Conservation (phyloP, 1,140 invertebrate genomes). For the Bombus ignitus region DNA sequence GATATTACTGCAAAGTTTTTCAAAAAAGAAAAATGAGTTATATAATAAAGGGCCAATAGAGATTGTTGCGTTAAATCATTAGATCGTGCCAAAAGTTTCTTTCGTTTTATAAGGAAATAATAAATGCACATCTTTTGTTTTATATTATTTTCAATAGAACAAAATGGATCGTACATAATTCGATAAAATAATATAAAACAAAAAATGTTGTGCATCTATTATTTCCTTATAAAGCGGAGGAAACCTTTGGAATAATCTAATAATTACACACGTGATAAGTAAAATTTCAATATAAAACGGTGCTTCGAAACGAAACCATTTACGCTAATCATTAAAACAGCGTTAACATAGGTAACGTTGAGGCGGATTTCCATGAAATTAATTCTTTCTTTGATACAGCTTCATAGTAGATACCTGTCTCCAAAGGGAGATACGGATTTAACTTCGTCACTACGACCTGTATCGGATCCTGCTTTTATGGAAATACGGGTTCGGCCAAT, state of each 20-base stretch:
- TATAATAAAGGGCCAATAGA: no score
- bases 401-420: background rate
- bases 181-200: no score
- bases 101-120: no score
- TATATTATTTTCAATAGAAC: no score
- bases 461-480: conserved; percentile 33
- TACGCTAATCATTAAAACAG: background rate
- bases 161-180: no score
- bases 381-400: background rate
- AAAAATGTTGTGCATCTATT: no score
- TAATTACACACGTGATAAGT: no score
- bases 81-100: no score
- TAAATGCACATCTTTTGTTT: no score
- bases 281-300: background rate
- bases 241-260: no score
- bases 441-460: background rate
- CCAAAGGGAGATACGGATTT: background rate
- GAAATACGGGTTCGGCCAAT: conserved; percentile 29
- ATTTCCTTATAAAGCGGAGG: no score
- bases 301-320: background rate
- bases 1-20: background rate
- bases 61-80: background rate
- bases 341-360: background rate
- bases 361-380: background rate
- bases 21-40: background rate